Conservation (phyloP, 1,140 invertebrate species). For the Seison nebaliae region DNA sequence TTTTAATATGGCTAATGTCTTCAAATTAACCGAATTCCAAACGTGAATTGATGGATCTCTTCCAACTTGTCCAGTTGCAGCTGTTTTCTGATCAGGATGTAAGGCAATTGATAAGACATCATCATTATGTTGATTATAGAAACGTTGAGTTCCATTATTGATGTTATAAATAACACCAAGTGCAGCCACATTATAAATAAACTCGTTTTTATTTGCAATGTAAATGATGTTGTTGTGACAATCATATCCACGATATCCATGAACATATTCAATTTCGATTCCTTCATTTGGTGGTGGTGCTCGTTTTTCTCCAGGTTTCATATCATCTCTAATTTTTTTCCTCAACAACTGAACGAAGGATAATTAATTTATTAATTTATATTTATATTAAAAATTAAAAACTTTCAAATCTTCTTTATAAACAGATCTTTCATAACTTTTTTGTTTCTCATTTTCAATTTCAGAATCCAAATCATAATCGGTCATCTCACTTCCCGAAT, state of each 20-base stretch:
- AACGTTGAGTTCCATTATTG: slow-evolving; percentile 21
- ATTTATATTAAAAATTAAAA: slow-evolving; percentile 2
- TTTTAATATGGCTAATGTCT: slow-evolving; percentile 26
- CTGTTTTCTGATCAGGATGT: slow-evolving; percentile 24
- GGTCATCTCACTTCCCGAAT: slow-evolving; percentile 25
- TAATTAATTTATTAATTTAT: background rate
- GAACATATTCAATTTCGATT: slow-evolving; percentile 22
- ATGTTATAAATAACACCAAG: slow-evolving; percentile 23
- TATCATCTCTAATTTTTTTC: slow-evolving; percentile 18
- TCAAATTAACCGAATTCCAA: slow-evolving; percentile 26
- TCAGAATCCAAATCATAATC: slow-evolving; percentile 26
- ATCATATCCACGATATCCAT: slow-evolving; percentile 30
- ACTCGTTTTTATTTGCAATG: slow-evolving; percentile 19
- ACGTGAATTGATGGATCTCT: slow-evolving; percentile 25
- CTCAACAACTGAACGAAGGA: slow-evolving; percentile 13
- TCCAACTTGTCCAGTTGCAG: slow-evolving; percentile 28
- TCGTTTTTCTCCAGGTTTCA: slow-evolving; percentile 19
- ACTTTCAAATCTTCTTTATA: slow-evolving; percentile 18
- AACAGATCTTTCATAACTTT: slow-evolving; percentile 21
- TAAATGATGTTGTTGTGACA: slow-evolving; percentile 29
- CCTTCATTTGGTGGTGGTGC: slow-evolving; percentile 21
- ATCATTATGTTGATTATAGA: slow-evolving; percentile 26
- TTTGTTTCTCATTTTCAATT: slow-evolving; percentile 26
- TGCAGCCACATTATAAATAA: slow-evolving; percentile 29
- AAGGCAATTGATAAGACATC: slow-evolving; percentile 27